Evolutionary conservation across 2,797 vertebrate species (phyloP), one percentile per base, ranked within the genome.

Genomic region (Hippocampus kuda): DNA sequence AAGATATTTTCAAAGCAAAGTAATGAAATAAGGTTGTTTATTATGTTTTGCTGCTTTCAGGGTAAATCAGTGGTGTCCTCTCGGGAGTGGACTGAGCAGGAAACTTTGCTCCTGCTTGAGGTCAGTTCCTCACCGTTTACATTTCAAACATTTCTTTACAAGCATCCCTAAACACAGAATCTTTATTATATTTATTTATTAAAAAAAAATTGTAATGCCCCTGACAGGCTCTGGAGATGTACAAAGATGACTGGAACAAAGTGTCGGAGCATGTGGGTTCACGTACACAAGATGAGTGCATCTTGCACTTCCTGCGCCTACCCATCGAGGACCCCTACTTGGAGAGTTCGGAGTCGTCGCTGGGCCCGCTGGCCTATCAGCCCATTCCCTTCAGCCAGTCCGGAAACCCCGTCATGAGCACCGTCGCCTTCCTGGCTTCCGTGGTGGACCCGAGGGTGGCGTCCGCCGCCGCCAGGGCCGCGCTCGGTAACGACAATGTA

Each of bases 211-310:
- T 38, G 34, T 34, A 38, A 38, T 38, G 34, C 34, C 34, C 41
- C 57, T 9, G 59, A 0, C 75, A 98, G 97, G 97, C 95, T 0
- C 86, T 99, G 79, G 97, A 98, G 87, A 98, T 99, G 96, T 98
- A 91, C 86, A 98, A 98, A 82, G 96, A 99, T 2, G 96, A 99
- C 87, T 98, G 97, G 97, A 99, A 98, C 89, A 99, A 98, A 79
- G 97, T 98, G 63, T 99, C 96, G 0, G 97, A 99, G 88, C 97
- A 98, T 0, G 92, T 98, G 0, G 96, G 96, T 24, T 98, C 95
- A 68, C 94, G 95, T 34, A 98, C 96, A 0, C 97, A 98, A 74
- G 96, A 99, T 1, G 97, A 99, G 83, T 98, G 97, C 72, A 99
- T 98, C 73, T 92, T 99, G 16, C 96, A 98, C 77, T 99, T 98